Base-by-base conservation (phyloP, 2,113 vertebrate genomes). In the Polypterus senegalus region DNA sequence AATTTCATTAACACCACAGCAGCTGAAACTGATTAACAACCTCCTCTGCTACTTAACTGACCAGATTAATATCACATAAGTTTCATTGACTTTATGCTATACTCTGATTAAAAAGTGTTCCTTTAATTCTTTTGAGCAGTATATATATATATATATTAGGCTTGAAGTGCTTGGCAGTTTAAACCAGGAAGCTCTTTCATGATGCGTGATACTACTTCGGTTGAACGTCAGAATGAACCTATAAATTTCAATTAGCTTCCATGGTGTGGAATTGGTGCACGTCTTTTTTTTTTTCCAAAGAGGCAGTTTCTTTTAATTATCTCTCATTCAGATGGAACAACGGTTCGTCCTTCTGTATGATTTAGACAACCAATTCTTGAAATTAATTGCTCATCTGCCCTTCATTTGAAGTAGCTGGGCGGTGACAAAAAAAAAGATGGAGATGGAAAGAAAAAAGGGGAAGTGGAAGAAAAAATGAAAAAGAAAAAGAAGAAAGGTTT, bases 161-260 rank as follows among this genome's bases (percentile, higher is more conserved):
- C 49, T 51, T 51, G 49, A 6, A 51, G 5, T 7, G 5, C 5
- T 7, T 51, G 49, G 5, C 49, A 5, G 7, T 51, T 51, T 51
- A 51, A 51, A 51, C 5, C 49, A 51, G 49, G 49, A 51, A 51
- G 45, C n/a, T n/a, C n/a, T n/a, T n/a, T n/a, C n/a, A n/a, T n/a
- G n/a, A n/a, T n/a, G n/a, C n/a, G n/a, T n/a, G n/a, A n/a, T n/a
- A n/a, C n/a, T n/a, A n/a, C n/a, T n/a, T n/a, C n/a, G n/a, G n/a
- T n/a, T n/a, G n/a, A n/a, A n/a, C n/a, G n/a, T n/a, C n/a, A n/a
- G 67, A 59, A 57, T 70, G 6, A 53, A 51, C 45, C 68, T 67
- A 83, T 85, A 82, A 85, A 86, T 85, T 78, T 71, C 79, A 77
- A 80, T 83, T 80, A 78, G 69, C 63, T 57, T 73, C 70, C 70